A percentile compares a stretch with the other conserved stretches of the same genome.
Conservation (phyloP, 1,140 invertebrate genomes). For the Drosophila dunni region DNA sequence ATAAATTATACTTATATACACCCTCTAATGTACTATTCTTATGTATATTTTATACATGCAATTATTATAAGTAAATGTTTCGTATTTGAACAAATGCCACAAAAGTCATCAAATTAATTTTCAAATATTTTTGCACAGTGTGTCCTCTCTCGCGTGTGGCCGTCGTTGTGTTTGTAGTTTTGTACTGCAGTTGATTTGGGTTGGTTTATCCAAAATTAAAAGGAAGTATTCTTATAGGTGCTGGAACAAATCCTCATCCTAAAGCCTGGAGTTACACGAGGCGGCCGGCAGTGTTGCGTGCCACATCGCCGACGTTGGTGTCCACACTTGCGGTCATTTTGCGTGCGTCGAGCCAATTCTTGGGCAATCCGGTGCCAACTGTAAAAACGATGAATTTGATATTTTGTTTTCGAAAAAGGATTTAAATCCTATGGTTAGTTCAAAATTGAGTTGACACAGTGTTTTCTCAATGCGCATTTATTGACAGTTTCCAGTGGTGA, state of each 20-base stretch:
- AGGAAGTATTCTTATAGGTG: background rate
- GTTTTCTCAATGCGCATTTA: slow-evolving; percentile 70
- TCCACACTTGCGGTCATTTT: slow-evolving; percentile 46
- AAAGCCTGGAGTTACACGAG: slow-evolving; percentile 48
- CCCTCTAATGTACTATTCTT: slow-evolving; percentile 79
- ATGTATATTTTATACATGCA: slow-evolving; percentile 83
- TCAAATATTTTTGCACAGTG: background rate
- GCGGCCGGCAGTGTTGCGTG: slow-evolving; percentile 66
- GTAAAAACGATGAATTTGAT: slow-evolving; percentile 55
- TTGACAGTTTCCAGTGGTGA: slow-evolving; percentile 59
- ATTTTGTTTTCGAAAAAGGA: slow-evolving; percentile 38
- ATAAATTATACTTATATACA: slow-evolving; percentile 61
- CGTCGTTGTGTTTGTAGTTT: background rate
- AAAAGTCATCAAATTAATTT: slow-evolving; percentile 1
- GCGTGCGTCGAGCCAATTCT: slow-evolving; percentile 64
- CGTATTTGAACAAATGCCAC: slow-evolving; percentile 54
- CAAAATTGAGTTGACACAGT: slow-evolving; percentile 30
- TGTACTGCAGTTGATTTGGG: slow-evolving; percentile 24
- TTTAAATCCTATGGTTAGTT: slow-evolving; percentile 20
- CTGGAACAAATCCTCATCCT: background rate
- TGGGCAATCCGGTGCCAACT: slow-evolving; percentile 76
- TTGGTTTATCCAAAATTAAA: slow-evolving; percentile 4
- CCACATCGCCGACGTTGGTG: slow-evolving; percentile 68
- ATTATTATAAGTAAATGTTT: slow-evolving; percentile 81
- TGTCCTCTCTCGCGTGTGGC: background rate